A percentile compares a stretch with the other conserved stretches of the same genome.
These are phyloP conservation scores for Tachycineta bicolor DNA, from an alignment of 2,113 vertebrate species.

Conservation along the genomic window DNA sequence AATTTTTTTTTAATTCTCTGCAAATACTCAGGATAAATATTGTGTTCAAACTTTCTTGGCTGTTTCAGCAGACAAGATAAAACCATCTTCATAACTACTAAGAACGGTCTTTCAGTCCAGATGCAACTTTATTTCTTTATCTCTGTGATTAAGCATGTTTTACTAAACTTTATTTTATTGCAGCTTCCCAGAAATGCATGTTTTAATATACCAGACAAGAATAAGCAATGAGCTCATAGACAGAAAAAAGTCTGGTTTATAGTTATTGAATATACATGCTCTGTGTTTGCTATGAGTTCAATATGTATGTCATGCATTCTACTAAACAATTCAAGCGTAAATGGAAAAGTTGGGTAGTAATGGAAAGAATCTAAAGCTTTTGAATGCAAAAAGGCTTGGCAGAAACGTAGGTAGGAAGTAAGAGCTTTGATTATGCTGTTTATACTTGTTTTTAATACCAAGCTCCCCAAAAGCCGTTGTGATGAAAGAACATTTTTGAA, in stretches of 20 bases:
- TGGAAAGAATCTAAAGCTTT: slow-evolving; percentile 4
- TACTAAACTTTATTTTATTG: slow-evolving; percentile 45
- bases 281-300: slow-evolving; percentile 13
- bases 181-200: slow-evolving; percentile 43
- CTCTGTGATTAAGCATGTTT: slow-evolving; percentile 18
- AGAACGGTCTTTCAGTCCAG: neutral
- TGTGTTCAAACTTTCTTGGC: neutral
- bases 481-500: neutral
- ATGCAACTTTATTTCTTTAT: slow-evolving; percentile 40
- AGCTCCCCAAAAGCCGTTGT: neutral
- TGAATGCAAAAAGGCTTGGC: neutral
- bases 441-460: neutral
- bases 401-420: neutral
- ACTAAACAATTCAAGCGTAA: slow-evolving; percentile 19
- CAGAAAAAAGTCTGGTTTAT: slow-evolving; percentile 20
- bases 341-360: slow-evolving; percentile 7
- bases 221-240: slow-evolving; percentile 46
- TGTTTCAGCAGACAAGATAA: neutral
- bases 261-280: slow-evolving; percentile 22
- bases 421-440: neutral
- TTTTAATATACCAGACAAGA: slow-evolving; percentile 35
- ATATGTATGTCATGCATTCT: slow-evolving; percentile 15
- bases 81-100: neutral
- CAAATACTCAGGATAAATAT: neutral
- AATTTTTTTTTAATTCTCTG: neutral